Evolutionary conservation across 2,797 vertebrate genomes (phyloP).

Genomic region (Eidolon dupreanum): DNA sequence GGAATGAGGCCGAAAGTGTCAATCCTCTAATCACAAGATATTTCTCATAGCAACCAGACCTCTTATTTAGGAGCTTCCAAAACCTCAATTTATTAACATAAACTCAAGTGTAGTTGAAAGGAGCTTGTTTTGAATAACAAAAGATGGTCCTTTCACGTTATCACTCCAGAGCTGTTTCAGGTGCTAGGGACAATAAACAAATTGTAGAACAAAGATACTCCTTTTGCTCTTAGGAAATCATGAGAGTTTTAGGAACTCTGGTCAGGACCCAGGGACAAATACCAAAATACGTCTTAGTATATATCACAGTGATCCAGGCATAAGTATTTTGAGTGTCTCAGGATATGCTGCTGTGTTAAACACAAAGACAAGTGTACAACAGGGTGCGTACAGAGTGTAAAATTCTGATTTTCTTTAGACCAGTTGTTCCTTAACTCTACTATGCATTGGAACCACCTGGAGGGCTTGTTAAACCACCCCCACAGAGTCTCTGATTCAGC

Average conservation of each 20-base stretch:
- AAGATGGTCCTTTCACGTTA: background rate
- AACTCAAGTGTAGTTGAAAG: background rate
- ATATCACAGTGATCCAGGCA: background rate
- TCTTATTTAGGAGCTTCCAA: background rate
- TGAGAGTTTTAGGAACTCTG: background rate
- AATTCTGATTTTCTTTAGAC: background rate
- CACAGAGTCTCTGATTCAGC: background rate
- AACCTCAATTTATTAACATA: background rate
- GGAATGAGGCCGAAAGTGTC: background rate
- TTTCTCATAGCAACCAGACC: background rate
- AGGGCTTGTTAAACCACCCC: background rate
- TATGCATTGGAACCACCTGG: background rate
- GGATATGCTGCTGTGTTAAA: background rate
- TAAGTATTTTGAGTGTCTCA: background rate
- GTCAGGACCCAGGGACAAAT: background rate
- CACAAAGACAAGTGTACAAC: background rate
- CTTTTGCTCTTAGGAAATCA: background rate
- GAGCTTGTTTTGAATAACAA: background rate
- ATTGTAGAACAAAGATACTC: background rate
- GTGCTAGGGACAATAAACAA: background rate
- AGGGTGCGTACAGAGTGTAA: background rate
- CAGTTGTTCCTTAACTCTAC: background rate
- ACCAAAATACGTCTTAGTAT: background rate
- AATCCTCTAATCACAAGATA: background rate
- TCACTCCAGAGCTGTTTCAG: background rate